These are phyloP conservation scores for Crypturellus undulatus DNA, from an alignment of 2,113 vertebrate species.

Conservation along the genomic window DNA sequence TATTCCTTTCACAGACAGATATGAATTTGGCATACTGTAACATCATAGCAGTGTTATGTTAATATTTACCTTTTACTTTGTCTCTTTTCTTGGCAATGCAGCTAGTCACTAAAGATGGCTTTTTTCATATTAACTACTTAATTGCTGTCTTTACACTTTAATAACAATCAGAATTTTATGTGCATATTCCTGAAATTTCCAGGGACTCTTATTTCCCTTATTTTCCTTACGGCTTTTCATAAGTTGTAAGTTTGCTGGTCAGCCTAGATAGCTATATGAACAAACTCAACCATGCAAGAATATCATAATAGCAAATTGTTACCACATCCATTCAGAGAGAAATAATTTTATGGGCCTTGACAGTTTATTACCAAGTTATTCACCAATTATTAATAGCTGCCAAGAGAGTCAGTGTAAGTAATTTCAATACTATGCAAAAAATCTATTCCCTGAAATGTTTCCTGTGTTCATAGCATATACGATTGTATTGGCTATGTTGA, in stretches of 20 bases:
- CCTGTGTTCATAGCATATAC: accelerated
- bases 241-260: background rate
- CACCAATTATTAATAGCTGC: background rate
- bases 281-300: background rate
- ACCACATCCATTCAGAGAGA: background rate
- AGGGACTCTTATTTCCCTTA: background rate
- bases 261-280: background rate
- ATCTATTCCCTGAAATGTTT: background rate
- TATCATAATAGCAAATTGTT: background rate
- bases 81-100: slow-evolving; percentile 35
- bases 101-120: background rate
- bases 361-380: background rate
- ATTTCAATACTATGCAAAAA: background rate
- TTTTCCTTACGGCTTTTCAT: background rate
- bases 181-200: background rate
- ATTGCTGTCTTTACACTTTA: background rate
- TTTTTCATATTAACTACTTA: slow-evolving; percentile 27
- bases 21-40: slow-evolving; percentile 37
- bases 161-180: background rate
- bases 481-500: background rate
- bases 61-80: slow-evolving; percentile 68
- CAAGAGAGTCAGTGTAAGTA: background rate
- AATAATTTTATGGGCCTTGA: background rate
- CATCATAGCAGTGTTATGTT: slow-evolving; percentile 43
- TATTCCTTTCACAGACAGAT: slow-evolving; percentile 42